Conservation (phyloP, 2,113 vertebrate species). For the Mormyrus lacerda region DNA sequence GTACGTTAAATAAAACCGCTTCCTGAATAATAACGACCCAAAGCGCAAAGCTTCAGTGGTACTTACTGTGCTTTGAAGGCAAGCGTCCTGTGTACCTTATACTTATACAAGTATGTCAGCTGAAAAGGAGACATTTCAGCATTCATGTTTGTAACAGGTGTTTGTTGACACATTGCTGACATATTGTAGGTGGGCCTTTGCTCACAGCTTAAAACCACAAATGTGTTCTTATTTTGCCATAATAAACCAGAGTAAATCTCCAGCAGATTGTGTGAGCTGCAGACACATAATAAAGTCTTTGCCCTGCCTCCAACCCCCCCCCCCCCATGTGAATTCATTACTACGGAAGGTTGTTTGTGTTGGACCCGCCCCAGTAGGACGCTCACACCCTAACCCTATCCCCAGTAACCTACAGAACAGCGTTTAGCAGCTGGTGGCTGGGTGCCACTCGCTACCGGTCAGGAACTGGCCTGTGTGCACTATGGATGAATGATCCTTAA, state of each 20-base stretch:
- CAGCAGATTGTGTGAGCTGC: slow-evolving; percentile 36
- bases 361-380: slow-evolving; percentile 13
- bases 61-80: not conserved
- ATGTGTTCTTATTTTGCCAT: not conserved
- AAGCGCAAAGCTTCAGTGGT: not conserved
- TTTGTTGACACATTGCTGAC: not conserved
- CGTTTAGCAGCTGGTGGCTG: not conserved
- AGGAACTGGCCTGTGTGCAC: not conserved
- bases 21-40: not conserved
- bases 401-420: not conserved
- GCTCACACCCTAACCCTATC: too few relatives aligned
- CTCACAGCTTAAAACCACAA: not conserved
- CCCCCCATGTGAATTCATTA: slow-evolving; percentile 45
- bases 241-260: slow-evolving; percentile 45
- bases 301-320: slow-evolving; percentile 19
- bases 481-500: not conserved
- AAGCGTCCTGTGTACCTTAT: not conserved
- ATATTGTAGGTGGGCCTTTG: not conserved
- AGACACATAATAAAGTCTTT: slow-evolving; percentile 36
- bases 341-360: slow-evolving; percentile 37
- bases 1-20: not conserved
- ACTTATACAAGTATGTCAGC: not conserved
- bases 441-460: too few relatives aligned
- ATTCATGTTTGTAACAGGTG: not conserved
- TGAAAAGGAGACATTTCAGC: not conserved